Evolutionary conservation across 23 tunicate species (phyloP).

Genomic region (Trididemnum miniatum): DNA sequence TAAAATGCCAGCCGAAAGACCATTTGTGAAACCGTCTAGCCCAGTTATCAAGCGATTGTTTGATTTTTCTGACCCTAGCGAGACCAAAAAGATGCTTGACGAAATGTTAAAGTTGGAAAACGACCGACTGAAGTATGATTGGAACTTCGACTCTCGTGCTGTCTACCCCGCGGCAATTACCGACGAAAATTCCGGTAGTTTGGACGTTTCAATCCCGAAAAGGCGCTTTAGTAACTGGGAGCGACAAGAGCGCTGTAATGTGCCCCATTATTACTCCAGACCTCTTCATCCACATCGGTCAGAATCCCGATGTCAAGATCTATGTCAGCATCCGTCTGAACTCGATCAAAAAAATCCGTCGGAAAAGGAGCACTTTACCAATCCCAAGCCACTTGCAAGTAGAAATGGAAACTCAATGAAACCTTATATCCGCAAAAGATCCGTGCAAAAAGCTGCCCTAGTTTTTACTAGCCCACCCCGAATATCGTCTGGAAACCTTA

Average conservation of each 20-base stretch:
- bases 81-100: constrained; percentile 8
- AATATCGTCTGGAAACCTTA: neutral
- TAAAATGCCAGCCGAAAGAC: constrained; percentile 5
- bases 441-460: neutral
- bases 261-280: constrained; percentile 12
- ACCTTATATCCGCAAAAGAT: neutral
- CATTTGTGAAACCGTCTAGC: constrained; percentile 2
- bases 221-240: neutral
- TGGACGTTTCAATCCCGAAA: neutral
- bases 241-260: neutral
- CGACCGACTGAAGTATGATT: neutral
- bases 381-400: neutral
- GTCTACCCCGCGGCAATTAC: neutral
- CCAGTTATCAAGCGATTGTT: constrained; percentile 4
- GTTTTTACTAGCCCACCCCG: constrained; percentile 11
- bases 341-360: too few species aligned
- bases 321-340: neutral
- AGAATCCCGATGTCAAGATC: neutral
- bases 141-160: constrained; percentile 13
- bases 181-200: neutral
- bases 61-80: constrained; percentile 14
- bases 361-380: neutral
- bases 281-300: constrained; percentile 8
- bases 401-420: neutral
- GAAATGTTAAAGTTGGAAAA: neutral